Percentiles rank a stretch among this genome's conserved stretches.
These are phyloP conservation scores for Eupithecia dodoneata DNA, from an alignment of 2,888 invertebrate species.

Conservation along the genomic window DNA sequence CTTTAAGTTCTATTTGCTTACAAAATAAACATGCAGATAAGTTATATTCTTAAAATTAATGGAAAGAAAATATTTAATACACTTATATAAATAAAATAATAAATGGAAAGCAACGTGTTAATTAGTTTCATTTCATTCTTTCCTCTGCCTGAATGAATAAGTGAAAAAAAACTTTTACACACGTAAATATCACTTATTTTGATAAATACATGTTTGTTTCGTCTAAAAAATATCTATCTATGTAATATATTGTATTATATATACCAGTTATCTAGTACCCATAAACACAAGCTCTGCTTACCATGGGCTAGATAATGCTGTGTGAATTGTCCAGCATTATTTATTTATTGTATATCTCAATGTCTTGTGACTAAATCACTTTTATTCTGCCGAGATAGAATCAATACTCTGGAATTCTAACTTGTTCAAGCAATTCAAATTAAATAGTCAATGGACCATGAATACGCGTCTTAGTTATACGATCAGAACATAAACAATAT, in stretches of 20 bases:
- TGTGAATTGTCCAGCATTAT: no score
- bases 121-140: no score
- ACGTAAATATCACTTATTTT: neutral
- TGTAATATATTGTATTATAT: no score
- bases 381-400: neutral
- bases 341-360: neutral
- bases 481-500: conserved; percentile 11
- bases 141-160: neutral
- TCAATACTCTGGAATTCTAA: neutral
- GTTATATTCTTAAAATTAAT: no score
- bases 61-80: no score
- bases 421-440: neutral
- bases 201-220: neutral
- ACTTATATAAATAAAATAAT: no score
- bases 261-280: no score
- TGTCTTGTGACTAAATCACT: neutral
- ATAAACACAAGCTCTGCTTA: no score
- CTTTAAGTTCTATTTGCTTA: no score
- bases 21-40: no score
- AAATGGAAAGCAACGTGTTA: no score
- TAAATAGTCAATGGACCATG: conserved; percentile 1
- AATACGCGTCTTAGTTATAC: conserved; percentile 1
- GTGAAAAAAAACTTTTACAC: neutral
- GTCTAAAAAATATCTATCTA: neutral
- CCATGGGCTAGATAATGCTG: no score